These are phyloP conservation scores for Pampus argenteus DNA, from an alignment of 2,797 vertebrate species.

Conservation along the genomic window DNA sequence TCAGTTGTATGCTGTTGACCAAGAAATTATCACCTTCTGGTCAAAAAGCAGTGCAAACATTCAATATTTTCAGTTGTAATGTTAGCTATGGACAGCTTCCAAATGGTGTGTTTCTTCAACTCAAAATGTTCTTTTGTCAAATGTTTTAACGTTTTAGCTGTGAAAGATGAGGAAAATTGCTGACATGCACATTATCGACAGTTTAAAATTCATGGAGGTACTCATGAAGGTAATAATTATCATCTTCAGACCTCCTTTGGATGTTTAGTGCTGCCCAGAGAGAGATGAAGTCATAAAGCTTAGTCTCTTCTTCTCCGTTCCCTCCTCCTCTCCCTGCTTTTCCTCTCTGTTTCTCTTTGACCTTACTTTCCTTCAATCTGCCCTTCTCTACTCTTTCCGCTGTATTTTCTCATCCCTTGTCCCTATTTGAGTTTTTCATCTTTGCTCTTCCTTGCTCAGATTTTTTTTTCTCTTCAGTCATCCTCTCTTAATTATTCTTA, in stretches of 20 bases:
- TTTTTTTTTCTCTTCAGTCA: not conserved
- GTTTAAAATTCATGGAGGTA: conserved; percentile 54
- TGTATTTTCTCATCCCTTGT: not conserved
- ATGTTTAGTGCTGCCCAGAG: conserved; percentile 57
- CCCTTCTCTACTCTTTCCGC: not conserved
- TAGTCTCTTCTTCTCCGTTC: conserved; percentile 7
- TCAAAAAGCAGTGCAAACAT: not conserved
- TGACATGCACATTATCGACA: conserved; percentile 40
- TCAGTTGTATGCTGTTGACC: too few relatives aligned
- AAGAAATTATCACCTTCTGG: not conserved
- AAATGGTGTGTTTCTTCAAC: not conserved
- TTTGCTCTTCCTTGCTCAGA: not conserved
- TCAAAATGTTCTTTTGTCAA: conserved; percentile 15
- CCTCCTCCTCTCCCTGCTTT: not conserved
- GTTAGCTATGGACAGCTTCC: not conserved
- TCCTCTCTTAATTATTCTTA: not conserved
- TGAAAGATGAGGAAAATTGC: conserved; percentile 35
- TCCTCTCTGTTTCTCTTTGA: not conserved
- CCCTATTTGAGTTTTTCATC: not conserved
- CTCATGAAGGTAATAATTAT: conserved; percentile 51
- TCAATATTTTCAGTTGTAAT: not conserved
- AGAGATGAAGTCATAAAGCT: conserved; percentile 58
- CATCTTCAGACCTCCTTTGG: conserved; percentile 50
- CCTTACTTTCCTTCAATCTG: not conserved
- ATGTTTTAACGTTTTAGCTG: conserved; percentile 35